Percentiles rank a stretch among this genome's conserved stretches.
phyloP scores from a whole-genome alignment of 2,797 vertebrate species.

The Enteromius fasciolatus region DNA sequence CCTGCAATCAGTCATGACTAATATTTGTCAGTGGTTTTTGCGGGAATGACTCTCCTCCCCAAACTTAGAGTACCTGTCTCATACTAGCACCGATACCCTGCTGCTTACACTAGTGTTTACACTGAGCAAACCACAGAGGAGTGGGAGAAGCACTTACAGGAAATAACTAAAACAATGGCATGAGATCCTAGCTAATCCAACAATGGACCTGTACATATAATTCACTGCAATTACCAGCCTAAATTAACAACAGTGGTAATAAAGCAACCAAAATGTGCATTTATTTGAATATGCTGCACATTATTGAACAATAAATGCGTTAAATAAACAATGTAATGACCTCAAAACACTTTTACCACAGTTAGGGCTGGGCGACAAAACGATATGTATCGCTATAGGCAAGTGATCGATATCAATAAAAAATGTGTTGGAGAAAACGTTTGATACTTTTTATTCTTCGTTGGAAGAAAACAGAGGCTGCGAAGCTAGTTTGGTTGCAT shows the following conservation, averaged over 20 bases:
- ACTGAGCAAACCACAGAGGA: slow-evolving; percentile 14
- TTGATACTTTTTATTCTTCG: too few relatives aligned
- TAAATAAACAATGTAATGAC: neutral
- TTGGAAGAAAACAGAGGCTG: too few relatives aligned
- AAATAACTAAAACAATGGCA: slow-evolving; percentile 21
- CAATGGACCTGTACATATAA: neutral
- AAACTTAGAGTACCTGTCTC: slow-evolving; percentile 34
- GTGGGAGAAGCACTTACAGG: neutral
- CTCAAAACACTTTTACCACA: neutral
- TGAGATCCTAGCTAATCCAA: neutral
- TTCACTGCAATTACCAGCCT: neutral
- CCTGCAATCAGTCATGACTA: slow-evolving; percentile 33
- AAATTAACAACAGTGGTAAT: neutral
- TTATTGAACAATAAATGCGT: neutral
- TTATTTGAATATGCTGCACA: neutral
- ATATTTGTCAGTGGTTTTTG: slow-evolving; percentile 35
- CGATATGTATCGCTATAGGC: too few relatives aligned
- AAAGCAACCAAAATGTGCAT: neutral
- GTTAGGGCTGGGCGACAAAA: too few relatives aligned
- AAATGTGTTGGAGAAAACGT: too few relatives aligned
- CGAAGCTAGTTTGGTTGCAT: too few relatives aligned
- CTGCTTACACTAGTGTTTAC: slow-evolving; percentile 43
- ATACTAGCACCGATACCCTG: slow-evolving; percentile 19
- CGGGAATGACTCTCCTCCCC: slow-evolving; percentile 26
- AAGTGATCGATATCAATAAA: too few relatives aligned